phyloP scores from a whole-genome alignment of 2,888 invertebrate genomes.

The Cerceris rybyensis region DNA sequence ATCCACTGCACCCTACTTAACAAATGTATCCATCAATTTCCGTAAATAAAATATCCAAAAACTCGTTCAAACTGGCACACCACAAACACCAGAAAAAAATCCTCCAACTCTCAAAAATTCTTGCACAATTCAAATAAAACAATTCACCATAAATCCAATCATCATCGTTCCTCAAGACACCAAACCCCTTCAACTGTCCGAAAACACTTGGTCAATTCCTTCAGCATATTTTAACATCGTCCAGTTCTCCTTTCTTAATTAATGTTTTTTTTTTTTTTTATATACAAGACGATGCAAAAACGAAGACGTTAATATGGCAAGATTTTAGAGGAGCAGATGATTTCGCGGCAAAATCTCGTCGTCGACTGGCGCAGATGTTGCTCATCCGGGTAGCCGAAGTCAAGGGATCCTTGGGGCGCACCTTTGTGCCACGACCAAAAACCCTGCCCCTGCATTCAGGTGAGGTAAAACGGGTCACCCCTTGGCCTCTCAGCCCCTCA shows the following conservation, averaged over 20 bases:
- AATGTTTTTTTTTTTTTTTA: too few relatives aligned
- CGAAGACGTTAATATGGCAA: not conserved
- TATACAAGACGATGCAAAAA: too few relatives aligned
- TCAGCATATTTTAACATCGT: too few relatives aligned
- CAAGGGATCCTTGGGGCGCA: conserved; percentile 76
- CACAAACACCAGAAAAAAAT: too few relatives aligned
- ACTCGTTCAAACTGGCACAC: too few relatives aligned
- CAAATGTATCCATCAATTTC: too few relatives aligned
- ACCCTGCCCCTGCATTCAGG: conserved; percentile 70
- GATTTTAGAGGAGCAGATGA: conserved; percentile 42
- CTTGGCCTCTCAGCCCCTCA: conserved; percentile 56
- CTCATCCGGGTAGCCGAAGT: conserved; percentile 74
- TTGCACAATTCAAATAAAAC: not conserved
- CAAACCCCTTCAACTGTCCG: not conserved
- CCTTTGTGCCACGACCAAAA: conserved; percentile 71
- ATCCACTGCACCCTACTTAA: too few relatives aligned
- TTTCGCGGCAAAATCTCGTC: conserved; percentile 74
- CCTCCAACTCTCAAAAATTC: too few relatives aligned
- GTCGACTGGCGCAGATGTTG: conserved; percentile 78
- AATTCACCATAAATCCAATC: not conserved
- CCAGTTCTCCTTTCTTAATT: too few relatives aligned
- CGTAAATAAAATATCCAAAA: too few relatives aligned
- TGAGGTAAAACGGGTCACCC: conserved; percentile 70
- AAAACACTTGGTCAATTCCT: not conserved
- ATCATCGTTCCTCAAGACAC: too few relatives aligned